Evolutionary conservation across 2,888 invertebrate genomes (phyloP), one percentile per base, ranked within the genome.

Genomic region (Drosophila macrospina): DNA sequence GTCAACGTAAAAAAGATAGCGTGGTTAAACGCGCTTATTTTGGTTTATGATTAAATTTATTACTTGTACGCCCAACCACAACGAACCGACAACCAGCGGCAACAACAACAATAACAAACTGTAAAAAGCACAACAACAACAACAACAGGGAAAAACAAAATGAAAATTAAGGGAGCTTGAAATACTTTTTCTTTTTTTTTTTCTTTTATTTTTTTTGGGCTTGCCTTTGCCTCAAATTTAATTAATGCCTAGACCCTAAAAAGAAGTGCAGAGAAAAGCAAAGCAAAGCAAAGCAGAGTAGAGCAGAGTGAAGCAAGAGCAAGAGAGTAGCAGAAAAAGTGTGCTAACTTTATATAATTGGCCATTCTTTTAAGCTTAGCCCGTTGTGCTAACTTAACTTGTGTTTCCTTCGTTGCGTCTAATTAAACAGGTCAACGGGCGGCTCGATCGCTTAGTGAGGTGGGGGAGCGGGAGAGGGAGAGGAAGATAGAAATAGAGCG

Each of bases 41-140:
- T 79, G 77, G 88, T 87, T 87, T 87, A 86, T 87, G 86, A 87
- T 84, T 87, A 82, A 84, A 84, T 84, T 84, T 84, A 84, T 87
- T 85, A 87, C 88, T 70, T 84, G 79, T 84, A 85, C 82, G 74
- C 79, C 79, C 79, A 80, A 86, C 78, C 84, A 78, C 86, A 83
- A 67, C 56, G 57, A 51, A 30, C 30, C 59, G 44, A 56, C 55
- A 56, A 54, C 30, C 39, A 54, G 13, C 34, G 10, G 24, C 15
- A 50, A 15, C 28, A 51, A 20, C 13, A 30, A 50, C 30, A 56
- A 50, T 50, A 48, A 55, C 55, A 28, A 69, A 52, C 51, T 56
- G 42, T 20, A 34, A 56, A 50, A 36, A 15, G 26, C 34, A n/a
- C 8, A 34, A 8, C n/a, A 48, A 36, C 13, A 48, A 36, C 36